Percentiles rank a stretch among this genome's conserved stretches.
These are phyloP conservation scores for Drosophila triauraria DNA, from an alignment of 1,140 invertebrate genomes.

Conservation along the genomic window DNA sequence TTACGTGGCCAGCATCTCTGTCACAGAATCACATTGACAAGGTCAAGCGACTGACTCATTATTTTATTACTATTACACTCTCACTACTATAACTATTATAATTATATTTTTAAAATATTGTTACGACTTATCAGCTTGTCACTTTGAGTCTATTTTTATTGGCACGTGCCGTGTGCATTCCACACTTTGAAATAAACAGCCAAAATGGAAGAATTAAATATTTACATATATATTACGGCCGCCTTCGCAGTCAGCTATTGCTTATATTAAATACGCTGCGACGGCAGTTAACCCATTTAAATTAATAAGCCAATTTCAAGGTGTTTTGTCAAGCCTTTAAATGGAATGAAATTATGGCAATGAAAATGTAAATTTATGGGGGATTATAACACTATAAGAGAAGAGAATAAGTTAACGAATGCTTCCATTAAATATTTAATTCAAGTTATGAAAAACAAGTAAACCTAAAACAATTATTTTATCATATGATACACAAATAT, in stretches of 20 bases:
- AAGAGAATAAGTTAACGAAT: background rate
- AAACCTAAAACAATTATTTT: background rate
- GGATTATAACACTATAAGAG: background rate
- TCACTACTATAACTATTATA: background rate
- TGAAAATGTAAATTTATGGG: background rate
- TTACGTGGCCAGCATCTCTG: constrained; percentile 33
- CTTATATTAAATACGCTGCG: background rate
- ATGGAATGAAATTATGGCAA: background rate
- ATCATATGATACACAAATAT: background rate
- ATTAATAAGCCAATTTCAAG: constrained; percentile 35
- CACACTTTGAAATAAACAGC: constrained; percentile 2
- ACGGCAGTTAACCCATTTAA: constrained; percentile 48
- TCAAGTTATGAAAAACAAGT: too few species aligned
- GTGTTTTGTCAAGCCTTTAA: constrained; percentile 7
- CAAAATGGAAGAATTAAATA: constrained; percentile 19
- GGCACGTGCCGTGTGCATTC: constrained; percentile 33
- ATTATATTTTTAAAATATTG: background rate
- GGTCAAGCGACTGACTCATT: constrained; percentile 16
- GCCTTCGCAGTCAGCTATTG: background rate
- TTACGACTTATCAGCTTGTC: background rate
- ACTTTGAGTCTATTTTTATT: background rate
- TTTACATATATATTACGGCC: constrained; percentile 6
- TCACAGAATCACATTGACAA: constrained; percentile 30
- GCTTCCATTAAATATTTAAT: too few species aligned
- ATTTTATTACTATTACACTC: background rate